Percentiles rank a stretch among this genome's conserved stretches.
These are phyloP conservation scores for Eristalis arbustorum DNA, from an alignment of 2,888 invertebrate species.

Conservation along the genomic window DNA sequence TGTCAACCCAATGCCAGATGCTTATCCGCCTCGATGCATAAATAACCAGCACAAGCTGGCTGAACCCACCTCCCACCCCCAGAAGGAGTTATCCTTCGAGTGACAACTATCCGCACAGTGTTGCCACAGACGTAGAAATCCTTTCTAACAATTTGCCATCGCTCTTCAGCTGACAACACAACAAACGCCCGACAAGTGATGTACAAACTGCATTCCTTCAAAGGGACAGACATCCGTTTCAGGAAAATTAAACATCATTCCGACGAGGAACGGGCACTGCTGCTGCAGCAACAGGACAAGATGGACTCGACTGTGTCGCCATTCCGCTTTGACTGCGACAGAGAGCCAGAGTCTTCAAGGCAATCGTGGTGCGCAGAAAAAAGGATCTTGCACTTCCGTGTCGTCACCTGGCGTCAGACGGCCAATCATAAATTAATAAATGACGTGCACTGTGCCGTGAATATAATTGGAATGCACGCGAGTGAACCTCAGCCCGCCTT, in stretches of 20 bases:
- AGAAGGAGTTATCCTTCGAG: not conserved
- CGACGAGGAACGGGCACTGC: not conserved
- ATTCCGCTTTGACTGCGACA: not conserved
- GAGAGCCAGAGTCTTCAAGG: not conserved
- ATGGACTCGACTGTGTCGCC: not conserved
- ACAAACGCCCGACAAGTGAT: constrained; percentile 47
- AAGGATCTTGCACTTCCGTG: not conserved
- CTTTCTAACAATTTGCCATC: constrained; percentile 21
- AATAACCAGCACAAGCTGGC: not conserved
- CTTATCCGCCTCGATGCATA: not conserved
- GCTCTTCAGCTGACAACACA: not conserved
- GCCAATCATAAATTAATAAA: not conserved
- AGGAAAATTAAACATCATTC: constrained; percentile 20
- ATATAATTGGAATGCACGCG: not conserved
- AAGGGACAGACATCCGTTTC: constrained; percentile 29
- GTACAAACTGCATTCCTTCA: constrained; percentile 28
- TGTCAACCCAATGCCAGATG: not conserved
- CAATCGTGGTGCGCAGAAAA: not conserved
- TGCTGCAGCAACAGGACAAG: not conserved
- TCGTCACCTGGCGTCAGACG: not conserved
- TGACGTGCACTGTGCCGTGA: not conserved
- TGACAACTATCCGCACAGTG: not conserved
- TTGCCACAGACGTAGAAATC: not conserved
- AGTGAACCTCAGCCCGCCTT: not conserved
- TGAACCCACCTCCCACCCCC: not conserved